Base-by-base conservation (phyloP, 1,140 invertebrate species). In the Drosophila mauritiana region DNA sequence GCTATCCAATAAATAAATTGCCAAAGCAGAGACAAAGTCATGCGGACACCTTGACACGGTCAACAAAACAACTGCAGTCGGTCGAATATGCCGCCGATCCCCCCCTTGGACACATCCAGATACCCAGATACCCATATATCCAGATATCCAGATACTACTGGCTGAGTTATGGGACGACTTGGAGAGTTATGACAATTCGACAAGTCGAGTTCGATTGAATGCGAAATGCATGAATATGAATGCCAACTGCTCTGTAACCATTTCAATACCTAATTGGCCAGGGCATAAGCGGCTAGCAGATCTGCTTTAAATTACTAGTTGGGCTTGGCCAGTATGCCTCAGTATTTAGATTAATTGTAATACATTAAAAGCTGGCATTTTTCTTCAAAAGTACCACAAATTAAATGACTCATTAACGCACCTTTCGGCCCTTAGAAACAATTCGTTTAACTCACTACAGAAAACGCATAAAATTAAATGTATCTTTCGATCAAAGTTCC, bases 161-260 rank as follows among this genome's bases (percentile, higher is more conserved):
- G 36, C 42, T 79, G 62, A 86, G 67, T 82, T 79, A 82, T 86
- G 70, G 56, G 43, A 45, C 73, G 54, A 57, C 80, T 70, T 67
- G 73, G 73, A 89, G 84, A 89, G 76, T 88, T 88, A 88, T 88
- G 84, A 88, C 83, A 86, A 88, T 86, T 81, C 56, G 70, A 75
- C 53, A 59, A 55, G 67, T 75, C 73, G 59, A 64, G 73, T 75
- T 51, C 61, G 68, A 63, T 63, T 22, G 53, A 49, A 70, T 42
- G 42, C 25, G 52, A 75, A 56, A 39, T 52, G 72, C 72, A 45
- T 77, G 73, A 77, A 70, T 78, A 78, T 77, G 73, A 77, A 70
- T 78, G 74, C 73, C 74, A 69, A 70, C 51, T 77, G 74, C 63
- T 36, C 51, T 43, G 72, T 42, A 67, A 76, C 58, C 37, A 75